Conservation (phyloP, 2,888 invertebrate genomes). For the Epirrhoe alternata region DNA sequence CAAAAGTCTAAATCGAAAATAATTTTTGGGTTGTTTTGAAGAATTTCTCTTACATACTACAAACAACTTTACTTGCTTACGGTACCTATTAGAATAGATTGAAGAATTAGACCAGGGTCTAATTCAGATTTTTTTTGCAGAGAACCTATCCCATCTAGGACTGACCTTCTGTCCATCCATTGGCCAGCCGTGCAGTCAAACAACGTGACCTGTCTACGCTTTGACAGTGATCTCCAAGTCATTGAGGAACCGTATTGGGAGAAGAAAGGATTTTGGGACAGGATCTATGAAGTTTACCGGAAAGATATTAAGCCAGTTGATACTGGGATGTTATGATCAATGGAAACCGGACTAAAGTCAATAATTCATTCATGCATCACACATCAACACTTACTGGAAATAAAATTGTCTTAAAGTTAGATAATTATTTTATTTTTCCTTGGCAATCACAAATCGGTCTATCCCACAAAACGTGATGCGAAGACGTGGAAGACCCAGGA, state of each 20-base stretch:
- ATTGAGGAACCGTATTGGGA: constrained; percentile 45
- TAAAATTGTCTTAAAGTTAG: no score
- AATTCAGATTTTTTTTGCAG: constrained; percentile 35
- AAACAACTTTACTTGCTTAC: no score
- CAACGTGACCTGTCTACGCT: constrained; percentile 43
- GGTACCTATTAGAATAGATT: no score
- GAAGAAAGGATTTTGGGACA: constrained; percentile 49
- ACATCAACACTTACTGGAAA: no score
- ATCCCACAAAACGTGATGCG: no score
- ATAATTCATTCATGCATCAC: no score
- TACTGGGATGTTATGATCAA: constrained; percentile 10
- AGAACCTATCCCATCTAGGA: constrained; percentile 46
- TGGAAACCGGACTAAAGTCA: neutral
- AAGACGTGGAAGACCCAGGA: no score
- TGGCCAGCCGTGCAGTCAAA: constrained; percentile 46
- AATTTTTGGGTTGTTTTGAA: no score
- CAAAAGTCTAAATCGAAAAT: no score
- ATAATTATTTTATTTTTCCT: no score
- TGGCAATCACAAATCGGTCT: no score
- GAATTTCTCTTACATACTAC: no score
- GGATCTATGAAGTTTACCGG: constrained; percentile 43
- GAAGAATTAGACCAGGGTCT: neutral
- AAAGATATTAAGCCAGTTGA: constrained; percentile 27
- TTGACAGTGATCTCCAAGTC: constrained; percentile 44
- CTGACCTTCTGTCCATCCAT: constrained; percentile 40